Evolutionary conservation across 2,888 invertebrate species (phyloP), one percentile per base, ranked within the genome.

Genomic region (Stenichneumon culpator): DNA sequence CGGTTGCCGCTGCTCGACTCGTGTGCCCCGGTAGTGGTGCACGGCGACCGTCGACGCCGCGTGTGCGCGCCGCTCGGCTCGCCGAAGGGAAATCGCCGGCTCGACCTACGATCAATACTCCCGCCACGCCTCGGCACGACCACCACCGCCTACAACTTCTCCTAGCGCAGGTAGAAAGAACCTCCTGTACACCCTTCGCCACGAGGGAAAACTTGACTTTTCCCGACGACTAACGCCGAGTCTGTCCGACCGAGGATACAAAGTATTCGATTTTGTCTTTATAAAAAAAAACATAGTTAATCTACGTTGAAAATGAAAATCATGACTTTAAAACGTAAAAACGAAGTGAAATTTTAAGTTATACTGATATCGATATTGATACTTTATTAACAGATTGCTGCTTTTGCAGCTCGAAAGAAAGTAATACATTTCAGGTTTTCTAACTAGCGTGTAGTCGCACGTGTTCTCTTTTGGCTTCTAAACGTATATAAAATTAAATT

Each of bases 51-150:
- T 57, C 70, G 50, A 79, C 73, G 79, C 50, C 72, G 79, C 67
- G 83, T 80, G 83, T 80, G 80, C 80, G 84, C 84, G 81, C 78
- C 73, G 47, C 82, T 78, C 84, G 67, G 60, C 78, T 54, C 73
- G 70, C 75, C 63, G 67, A 52, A 77, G 84, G 69, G 78, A 84
- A 84, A 84, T 84, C 81, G 84, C 84, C 84, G 84, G 81, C 84
- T 84, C 84, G 84, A 70, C 79, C 84, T 84, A 84, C 84, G 84
- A 84, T 84, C 84, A 84, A 84, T 84, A 84, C 84, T 84, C 84
- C 84, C 84, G 84, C 84, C 84, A 84, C 84, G 84, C 84, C 84
- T 84, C 84, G 84, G 77, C 28, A 47, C 81, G 74, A 47, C 81
- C 84, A 68, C 72, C 60, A 54, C 73, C 67, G 39, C 79, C 60